Evolutionary conservation across 2,888 invertebrate species (phyloP), one percentile per base, ranked within the genome.

Genomic region (Ectemnius continuus): DNA sequence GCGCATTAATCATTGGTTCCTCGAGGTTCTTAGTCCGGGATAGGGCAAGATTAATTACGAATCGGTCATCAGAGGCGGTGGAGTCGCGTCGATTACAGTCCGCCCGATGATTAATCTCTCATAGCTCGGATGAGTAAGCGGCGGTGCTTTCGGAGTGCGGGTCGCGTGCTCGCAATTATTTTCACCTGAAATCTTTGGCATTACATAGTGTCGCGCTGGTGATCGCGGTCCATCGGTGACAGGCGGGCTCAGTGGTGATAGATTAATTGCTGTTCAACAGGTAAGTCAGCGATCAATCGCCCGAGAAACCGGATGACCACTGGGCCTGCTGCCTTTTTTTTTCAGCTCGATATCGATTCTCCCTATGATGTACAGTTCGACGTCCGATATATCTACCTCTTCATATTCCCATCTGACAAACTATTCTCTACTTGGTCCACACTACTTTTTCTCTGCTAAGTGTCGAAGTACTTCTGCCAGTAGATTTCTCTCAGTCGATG

Each of bases 211-310:
- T 16, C 18, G 28, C 18, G 28, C n/a, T 16, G 46, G 4, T 8
- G 18, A 14, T 36, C 36, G 36, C 36, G 36, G 14, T 14, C 18
- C 46, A 61, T 75, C 59, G 57, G 61, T 45, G 68, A 62, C 76
- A 23, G n/a, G 52, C n/a, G 2, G 47, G 36, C 5, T 11, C 57
- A 61, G 57, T 67, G 61, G 60, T 58, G 68, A 60, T 70, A 66
- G 66, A 81, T 81, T 81, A 82, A 81, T 81, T 79, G 77, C 66
- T 75, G 79, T 71, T 71, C 82, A 81, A 81, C 82, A 81, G 80
- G 82, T 81, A 79, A 67, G 75, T 73, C 69, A 23, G 28, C 61
- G 47, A 65, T 48, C 75, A 78, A 80, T 75, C 59, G 67, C 70
- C 70, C 69, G 67, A 23, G 23, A 23, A 23, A 23, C 23, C 23